Conservation (phyloP, 2,113 vertebrate genomes). For the Anolis carolinensis region DNA sequence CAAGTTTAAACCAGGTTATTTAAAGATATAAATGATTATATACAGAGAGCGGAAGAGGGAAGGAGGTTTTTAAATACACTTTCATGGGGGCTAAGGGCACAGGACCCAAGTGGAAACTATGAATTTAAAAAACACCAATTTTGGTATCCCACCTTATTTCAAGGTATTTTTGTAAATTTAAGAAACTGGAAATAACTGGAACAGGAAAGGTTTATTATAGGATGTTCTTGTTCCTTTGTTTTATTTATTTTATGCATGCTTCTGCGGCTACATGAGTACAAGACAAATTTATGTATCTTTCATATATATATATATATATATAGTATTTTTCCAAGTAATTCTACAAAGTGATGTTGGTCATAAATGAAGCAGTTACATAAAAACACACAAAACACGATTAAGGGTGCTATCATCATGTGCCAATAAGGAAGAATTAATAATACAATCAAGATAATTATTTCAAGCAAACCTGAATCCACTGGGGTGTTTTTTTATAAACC, state of each 20-base stretch:
- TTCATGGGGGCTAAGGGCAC: no score
- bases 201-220: background rate
- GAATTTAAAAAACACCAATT: no score
- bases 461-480: background rate
- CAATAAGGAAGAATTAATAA: conserved; percentile 5
- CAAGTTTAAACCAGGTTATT: no score
- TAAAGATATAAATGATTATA: no score
- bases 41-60: no score
- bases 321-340: background rate
- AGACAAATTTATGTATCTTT: background rate
- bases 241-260: no score
- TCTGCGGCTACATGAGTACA: background rate
- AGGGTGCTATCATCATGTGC: background rate
- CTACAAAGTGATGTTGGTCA: background rate
- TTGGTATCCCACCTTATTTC: no score
- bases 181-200: background rate
- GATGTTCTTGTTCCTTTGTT: background rate
- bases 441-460: background rate
- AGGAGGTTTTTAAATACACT: no score
- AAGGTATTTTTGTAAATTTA: background rate
- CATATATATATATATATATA: background rate
- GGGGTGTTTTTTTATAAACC: background rate
- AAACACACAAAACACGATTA: background rate
- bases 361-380: background rate
- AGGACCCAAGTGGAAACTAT: no score